Evolutionary conservation across 2,888 invertebrate species (phyloP), one percentile per base, ranked within the genome.

Genomic region (Drosophila sordidapex): DNA sequence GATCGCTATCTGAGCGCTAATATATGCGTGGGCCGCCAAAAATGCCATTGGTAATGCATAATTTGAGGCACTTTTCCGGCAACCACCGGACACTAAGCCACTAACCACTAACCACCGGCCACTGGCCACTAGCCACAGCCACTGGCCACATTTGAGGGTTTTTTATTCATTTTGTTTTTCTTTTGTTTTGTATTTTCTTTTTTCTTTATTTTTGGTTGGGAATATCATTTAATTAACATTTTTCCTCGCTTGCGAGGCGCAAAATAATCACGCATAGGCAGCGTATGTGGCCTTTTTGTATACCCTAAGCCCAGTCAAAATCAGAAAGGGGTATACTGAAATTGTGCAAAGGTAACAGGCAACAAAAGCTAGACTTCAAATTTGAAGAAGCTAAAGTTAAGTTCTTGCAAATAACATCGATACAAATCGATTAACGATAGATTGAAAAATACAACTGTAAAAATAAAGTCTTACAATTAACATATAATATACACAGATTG

Each of bases 181-280:
- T 63, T 68, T 73, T 74, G 60, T 79, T 18, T 69, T 31, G 36
- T 13, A 6, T 70, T 76, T 57, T 60, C 33, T 8, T 59, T 63
- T 10, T 52, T 51, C 36, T 10, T 10, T 52, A 49, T 72, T 82
- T 64, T 58, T 66, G 62, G 76, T 88, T 88, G 90, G 82, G 84
- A 90, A 87, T 82, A 90, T 79, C 86, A 87, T 87, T 87, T 90
- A 90, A 87, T 87, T 90, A 90, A 77, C 90, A 87, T 82, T 82
- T 82, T 81, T 81, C 65, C 70, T 66, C 81, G 82, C 84, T 72
- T 86, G 73, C 63, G 77, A 85, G 90, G 89, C 87, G 83, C 90
- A 90, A 86, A 86, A 90, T 85, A 90, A 86, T 86, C 90, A 86
- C 90, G 85, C 85, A 86, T 72, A 88, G 80, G 86, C 86, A 75